Percentiles rank a stretch among this genome's conserved stretches.
Conservation (phyloP, 2,113 vertebrate genomes). For the Oenanthe melanoleuca region DNA sequence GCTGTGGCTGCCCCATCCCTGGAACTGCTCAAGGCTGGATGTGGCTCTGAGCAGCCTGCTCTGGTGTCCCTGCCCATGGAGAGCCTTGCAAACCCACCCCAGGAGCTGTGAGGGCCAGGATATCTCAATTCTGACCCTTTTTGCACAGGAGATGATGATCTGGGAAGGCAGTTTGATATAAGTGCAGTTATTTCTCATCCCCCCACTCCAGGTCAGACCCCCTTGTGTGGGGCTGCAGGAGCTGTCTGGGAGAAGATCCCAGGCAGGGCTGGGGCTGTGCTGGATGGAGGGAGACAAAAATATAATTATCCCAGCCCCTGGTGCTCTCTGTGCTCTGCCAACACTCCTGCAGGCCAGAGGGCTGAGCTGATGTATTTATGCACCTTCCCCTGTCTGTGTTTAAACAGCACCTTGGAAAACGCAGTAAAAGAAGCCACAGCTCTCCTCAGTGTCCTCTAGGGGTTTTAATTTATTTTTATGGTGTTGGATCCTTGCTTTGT, state of each 20-base stretch:
- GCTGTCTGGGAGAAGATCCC: background rate
- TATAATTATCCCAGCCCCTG: background rate
- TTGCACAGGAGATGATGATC: background rate
- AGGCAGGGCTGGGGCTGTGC: background rate
- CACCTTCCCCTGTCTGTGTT: constrained; percentile 24
- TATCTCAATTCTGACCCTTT: accelerated
- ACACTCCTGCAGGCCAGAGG: background rate
- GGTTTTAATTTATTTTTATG: constrained; percentile 38
- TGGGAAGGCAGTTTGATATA: background rate
- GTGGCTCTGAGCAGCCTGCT: background rate
- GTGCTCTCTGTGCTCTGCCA: background rate
- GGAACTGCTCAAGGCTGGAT: background rate
- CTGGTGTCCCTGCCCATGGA: background rate
- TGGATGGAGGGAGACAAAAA: background rate
- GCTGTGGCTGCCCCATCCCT: background rate
- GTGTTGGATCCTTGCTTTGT: constrained; percentile 5
- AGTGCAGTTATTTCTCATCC: background rate
- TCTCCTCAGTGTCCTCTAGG: constrained; percentile 30
- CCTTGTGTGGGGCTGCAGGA: accelerated
- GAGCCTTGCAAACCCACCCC: background rate
- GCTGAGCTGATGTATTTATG: constrained; percentile 23
- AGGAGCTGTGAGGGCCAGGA: accelerated
- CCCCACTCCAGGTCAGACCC: background rate
- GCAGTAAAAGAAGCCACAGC: background rate
- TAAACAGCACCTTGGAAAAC: constrained; percentile 34